A percentile compares a stretch with the other conserved stretches of the same genome.
phyloP scores from a whole-genome alignment of 2,888 invertebrate species.

The Morpho achilles region DNA sequence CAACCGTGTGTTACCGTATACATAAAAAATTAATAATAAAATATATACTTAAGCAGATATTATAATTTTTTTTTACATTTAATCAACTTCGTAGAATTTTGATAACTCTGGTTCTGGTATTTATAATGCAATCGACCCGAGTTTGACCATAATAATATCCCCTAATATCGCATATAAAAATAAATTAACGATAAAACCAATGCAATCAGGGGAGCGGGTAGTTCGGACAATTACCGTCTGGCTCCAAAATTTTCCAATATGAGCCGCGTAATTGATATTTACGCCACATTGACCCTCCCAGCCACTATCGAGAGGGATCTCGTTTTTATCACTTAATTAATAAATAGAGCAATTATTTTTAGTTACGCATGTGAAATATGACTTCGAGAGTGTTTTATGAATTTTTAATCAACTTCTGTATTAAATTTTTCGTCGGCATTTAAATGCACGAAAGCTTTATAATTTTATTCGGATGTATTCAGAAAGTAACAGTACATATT shows the following conservation, averaged over 20 bases:
- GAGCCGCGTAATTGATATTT: conserved; percentile 70
- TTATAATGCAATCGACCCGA: conserved; percentile 10
- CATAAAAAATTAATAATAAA: too few species aligned
- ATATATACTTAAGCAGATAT: too few species aligned
- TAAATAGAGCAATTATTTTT: conserved; percentile 33
- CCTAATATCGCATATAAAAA: conserved; percentile 52
- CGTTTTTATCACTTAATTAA: conserved; percentile 49
- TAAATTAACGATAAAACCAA: conserved; percentile 66
- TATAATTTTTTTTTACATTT: too few species aligned
- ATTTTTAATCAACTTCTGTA: conserved; percentile 4
- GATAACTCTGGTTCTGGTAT: background rate
- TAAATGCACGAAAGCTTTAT: background rate
- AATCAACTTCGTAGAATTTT: too few species aligned
- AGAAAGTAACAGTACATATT: background rate
- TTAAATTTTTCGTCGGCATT: background rate
- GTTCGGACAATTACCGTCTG: conserved; percentile 49
- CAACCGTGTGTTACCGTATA: too few species aligned
- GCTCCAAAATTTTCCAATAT: conserved; percentile 56
- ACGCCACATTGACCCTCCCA: conserved; percentile 58
- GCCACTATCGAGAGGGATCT: conserved; percentile 42
- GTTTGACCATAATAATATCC: conserved; percentile 12
- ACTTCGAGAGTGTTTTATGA: conserved; percentile 9
- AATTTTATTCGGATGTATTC: background rate
- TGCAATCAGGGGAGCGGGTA: conserved; percentile 43
- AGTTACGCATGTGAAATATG: conserved; percentile 19